Conservation (phyloP, 2,113 vertebrate species). For the Epinephelus fuscoguttatus region DNA sequence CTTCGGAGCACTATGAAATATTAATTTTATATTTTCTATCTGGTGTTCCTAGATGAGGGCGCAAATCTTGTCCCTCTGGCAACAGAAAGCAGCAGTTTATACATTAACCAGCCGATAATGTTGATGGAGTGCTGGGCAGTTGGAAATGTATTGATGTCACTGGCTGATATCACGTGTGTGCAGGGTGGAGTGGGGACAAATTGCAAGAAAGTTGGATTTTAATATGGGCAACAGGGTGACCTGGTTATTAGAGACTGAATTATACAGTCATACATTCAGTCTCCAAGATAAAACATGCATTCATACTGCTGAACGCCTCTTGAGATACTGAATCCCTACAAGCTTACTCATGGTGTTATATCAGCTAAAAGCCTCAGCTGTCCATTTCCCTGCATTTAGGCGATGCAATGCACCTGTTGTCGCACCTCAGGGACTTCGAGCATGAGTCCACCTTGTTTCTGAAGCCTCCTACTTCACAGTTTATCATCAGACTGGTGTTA, state of each 20-base stretch:
- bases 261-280: constrained; percentile 26
- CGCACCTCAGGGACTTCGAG: constrained; percentile 4
- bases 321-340: constrained; percentile 14
- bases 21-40: constrained; percentile 81
- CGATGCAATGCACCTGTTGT: background rate
- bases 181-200: constrained; percentile 37
- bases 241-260: constrained; percentile 52
- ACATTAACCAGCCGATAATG: constrained; percentile 74
- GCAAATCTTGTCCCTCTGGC: constrained; percentile 71
- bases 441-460: background rate
- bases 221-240: constrained; percentile 34
- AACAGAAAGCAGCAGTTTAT: constrained; percentile 68
- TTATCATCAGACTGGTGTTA: constrained; percentile 35
- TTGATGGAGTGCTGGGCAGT: constrained; percentile 61
- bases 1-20: constrained; percentile 78
- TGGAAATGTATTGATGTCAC: constrained; percentile 62
- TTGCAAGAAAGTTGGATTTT: constrained; percentile 57
- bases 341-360: background rate
- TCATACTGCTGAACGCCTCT: constrained; percentile 7
- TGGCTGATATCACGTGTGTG: constrained; percentile 18
- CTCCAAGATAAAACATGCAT: constrained; percentile 17
- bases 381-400: constrained; percentile 6
- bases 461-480: background rate
- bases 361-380: background rate
- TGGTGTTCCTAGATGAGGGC: constrained; percentile 43